Percentiles rank a stretch among this genome's conserved stretches.
Conservation (phyloP, 2,113 vertebrate genomes). For the Calidris pygmaea region DNA sequence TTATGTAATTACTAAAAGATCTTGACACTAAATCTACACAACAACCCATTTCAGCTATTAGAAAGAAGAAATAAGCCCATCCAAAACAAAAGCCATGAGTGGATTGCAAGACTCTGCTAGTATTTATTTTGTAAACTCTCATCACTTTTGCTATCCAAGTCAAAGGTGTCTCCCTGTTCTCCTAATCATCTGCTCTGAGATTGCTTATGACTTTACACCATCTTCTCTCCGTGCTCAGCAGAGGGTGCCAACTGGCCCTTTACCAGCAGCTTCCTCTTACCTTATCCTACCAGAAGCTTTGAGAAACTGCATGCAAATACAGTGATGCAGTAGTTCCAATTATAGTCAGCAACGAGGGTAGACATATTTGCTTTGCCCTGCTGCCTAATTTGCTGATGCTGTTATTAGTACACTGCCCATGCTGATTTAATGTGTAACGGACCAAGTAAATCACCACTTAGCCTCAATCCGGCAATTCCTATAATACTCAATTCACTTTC, state of each 20-base stretch:
- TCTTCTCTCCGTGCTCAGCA: neutral
- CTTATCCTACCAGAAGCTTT: neutral
- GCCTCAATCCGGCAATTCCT: neutral
- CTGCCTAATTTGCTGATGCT: neutral
- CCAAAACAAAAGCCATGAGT: neutral
- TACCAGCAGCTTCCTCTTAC: neutral
- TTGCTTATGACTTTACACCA: neutral
- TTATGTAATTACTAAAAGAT: neutral
- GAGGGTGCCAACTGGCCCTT: neutral
- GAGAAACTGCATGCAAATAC: neutral
- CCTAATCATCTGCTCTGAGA: neutral
- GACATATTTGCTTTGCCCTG: neutral
- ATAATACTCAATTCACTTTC: neutral
- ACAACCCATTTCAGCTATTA: neutral
- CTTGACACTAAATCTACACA: neutral
- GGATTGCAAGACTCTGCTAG: neutral
- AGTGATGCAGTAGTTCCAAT: fast-evolving
- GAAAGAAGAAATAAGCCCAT: neutral
- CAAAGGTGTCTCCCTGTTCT: neutral
- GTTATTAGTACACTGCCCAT: neutral
- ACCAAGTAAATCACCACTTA: neutral
- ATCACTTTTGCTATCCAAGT: neutral
- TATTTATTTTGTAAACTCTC: neutral
- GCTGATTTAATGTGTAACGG: neutral
- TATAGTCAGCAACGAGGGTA: neutral